Conservation (phyloP, 2,797 vertebrate species). For the Hippoglossus hippoglossus region DNA sequence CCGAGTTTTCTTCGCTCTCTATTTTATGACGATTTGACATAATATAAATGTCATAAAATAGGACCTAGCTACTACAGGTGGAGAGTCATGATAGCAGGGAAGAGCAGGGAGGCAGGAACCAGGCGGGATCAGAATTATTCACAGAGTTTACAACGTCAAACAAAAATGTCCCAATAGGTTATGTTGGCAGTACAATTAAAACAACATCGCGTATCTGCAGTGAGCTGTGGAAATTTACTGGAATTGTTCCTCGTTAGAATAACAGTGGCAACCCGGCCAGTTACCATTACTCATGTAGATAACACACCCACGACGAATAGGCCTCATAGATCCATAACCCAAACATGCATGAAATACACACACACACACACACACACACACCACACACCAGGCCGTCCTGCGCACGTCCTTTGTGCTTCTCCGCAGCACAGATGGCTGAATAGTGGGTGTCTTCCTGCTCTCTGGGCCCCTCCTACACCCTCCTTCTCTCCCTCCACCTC, state of each 20-base stretch:
- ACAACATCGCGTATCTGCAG: neutral
- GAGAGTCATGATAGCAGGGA: neutral
- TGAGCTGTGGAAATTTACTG: neutral
- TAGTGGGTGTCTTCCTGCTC: conserved; percentile 73
- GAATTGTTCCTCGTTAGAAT: conserved; percentile 28
- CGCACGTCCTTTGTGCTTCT: conserved; percentile 64
- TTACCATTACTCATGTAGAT: conserved; percentile 32
- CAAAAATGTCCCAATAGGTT: no score
- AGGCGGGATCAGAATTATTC: no score
- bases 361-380: conserved; percentile 28
- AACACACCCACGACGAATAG: conserved; percentile 53
- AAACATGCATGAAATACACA: conserved; percentile 24
- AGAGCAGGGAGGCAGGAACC: neutral
- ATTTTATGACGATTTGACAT: neutral
- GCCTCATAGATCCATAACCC: conserved; percentile 32
- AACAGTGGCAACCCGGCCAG: conserved; percentile 33
- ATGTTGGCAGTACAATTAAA: neutral
- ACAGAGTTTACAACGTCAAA: no score
- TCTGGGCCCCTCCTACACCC: conserved; percentile 47
- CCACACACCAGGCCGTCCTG: conserved; percentile 25
- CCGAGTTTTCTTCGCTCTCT: neutral
- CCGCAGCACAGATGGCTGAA: conserved; percentile 75
- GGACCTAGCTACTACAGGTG: neutral
- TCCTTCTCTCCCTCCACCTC: conserved; percentile 26
- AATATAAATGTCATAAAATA: neutral